These are phyloP conservation scores for Eudasyphora cyanicolor DNA, from an alignment of 2,888 invertebrate species.

Conservation along the genomic window DNA sequence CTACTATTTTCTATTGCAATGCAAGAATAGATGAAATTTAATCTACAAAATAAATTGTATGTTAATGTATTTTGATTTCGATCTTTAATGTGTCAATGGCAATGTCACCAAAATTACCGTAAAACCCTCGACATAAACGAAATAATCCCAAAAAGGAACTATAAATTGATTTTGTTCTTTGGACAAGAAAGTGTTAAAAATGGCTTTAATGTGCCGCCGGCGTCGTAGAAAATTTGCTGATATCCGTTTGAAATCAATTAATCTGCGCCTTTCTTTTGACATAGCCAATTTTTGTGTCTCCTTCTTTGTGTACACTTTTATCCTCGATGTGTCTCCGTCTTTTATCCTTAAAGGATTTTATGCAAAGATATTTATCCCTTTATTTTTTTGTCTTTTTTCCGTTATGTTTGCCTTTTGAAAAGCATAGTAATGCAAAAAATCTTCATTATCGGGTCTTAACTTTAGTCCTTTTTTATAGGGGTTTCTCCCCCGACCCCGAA, in stretches of 20 bases:
- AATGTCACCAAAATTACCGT: neutral
- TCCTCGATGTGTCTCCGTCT: neutral
- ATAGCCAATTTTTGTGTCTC: neutral
- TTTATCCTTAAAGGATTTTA: constrained; percentile 30
- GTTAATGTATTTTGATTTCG: too few species aligned
- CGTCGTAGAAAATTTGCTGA: neutral
- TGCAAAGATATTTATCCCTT: neutral
- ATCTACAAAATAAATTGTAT: too few species aligned
- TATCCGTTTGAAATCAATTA: constrained; percentile 18
- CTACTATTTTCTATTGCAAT: too few species aligned
- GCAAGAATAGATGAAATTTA: too few species aligned
- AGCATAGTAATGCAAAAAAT: neutral
- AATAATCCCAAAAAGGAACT: neutral
- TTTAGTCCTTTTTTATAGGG: constrained; percentile 17
- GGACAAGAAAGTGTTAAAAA: neutral
- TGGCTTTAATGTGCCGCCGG: neutral
- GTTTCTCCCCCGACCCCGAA: neutral
- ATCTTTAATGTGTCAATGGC: neutral
- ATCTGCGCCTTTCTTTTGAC: neutral
- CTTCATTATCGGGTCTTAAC: constrained; percentile 20
- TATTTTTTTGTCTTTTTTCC: neutral
- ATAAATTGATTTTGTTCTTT: neutral
- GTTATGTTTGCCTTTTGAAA: neutral
- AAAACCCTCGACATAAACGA: neutral
- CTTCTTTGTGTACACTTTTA: constrained; percentile 30